These are phyloP conservation scores for Lysandra coridon DNA, from an alignment of 2,888 invertebrate species.

Conservation along the genomic window DNA sequence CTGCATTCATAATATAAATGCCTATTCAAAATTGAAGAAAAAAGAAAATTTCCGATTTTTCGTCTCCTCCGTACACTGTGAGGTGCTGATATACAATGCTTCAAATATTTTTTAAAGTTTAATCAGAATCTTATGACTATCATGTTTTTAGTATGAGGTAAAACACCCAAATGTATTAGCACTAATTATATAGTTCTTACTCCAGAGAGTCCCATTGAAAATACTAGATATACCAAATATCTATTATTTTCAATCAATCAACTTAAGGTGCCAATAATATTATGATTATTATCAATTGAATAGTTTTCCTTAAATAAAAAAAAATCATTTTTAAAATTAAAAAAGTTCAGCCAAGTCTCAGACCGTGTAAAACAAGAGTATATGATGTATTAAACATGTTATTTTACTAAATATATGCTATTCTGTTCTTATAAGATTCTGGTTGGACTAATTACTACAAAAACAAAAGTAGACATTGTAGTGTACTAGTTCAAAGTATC, in stretches of 20 bases:
- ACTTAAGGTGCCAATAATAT: too few species aligned
- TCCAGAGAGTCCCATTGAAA: too few species aligned
- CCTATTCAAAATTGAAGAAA: too few species aligned
- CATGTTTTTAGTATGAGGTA: not conserved
- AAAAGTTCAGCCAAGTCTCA: not conserved
- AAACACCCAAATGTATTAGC: too few species aligned
- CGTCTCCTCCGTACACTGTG: too few species aligned
- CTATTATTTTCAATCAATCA: too few species aligned
- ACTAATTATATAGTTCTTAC: too few species aligned
- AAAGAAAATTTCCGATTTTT: too few species aligned
- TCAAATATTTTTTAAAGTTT: not conserved
- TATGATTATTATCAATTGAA: not conserved
- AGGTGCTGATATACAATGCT: conserved; percentile 9
- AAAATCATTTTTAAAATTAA: not conserved
- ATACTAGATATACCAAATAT: too few species aligned
- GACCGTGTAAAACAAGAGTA: not conserved
- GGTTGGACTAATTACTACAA: not conserved
- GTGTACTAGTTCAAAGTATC: not conserved
- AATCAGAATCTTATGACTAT: not conserved
- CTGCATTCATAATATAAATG: too few species aligned
- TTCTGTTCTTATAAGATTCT: not conserved
- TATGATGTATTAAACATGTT: not conserved
- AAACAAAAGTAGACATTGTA: not conserved
- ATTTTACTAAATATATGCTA: not conserved
- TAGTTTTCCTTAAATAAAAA: not conserved